Percentiles rank a stretch among this genome's conserved stretches.
These are phyloP conservation scores for Ptyas mucosa DNA, from an alignment of 2,113 vertebrate genomes.

Conservation along the genomic window DNA sequence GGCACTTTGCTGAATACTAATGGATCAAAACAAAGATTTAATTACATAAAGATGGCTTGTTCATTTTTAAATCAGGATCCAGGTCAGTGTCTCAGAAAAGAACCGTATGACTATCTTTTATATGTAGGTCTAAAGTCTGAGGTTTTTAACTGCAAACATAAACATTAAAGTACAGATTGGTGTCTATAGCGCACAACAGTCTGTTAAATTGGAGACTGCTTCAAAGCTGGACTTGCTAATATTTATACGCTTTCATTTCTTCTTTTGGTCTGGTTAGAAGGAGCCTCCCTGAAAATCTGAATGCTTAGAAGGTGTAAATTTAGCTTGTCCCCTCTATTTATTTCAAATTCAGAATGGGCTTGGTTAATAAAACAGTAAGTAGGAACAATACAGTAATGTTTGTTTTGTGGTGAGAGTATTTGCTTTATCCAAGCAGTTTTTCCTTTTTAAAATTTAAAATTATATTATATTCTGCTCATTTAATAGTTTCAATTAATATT, in stretches of 20 bases:
- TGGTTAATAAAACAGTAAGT: constrained; percentile 55
- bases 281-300: constrained; percentile 51
- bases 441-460: constrained; percentile 30
- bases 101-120: constrained; percentile 68
- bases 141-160: constrained; percentile 66
- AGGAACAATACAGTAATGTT: constrained; percentile 28
- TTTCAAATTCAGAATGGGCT: constrained; percentile 41
- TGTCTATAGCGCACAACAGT: constrained; percentile 49
- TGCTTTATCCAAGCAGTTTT: constrained; percentile 41
- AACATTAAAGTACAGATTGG: constrained; percentile 61
- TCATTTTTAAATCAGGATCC: constrained; percentile 74
- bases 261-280: constrained; percentile 32
- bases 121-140: constrained; percentile 72
- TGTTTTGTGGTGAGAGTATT: constrained; percentile 36
- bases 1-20: constrained; percentile 80
- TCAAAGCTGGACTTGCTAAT: constrained; percentile 51
- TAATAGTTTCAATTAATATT: constrained; percentile 1
- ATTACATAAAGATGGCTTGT: constrained; percentile 76
- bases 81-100: constrained; percentile 78
- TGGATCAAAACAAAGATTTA: constrained; percentile 81
- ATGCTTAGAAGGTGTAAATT: constrained; percentile 29
- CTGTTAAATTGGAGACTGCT: constrained; percentile 45
- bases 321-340: constrained; percentile 16
- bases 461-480: constrained; percentile 16
- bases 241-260: constrained; percentile 38